phyloP scores from a whole-genome alignment of 2,113 vertebrate genomes.

The Hystrix cristata region DNA sequence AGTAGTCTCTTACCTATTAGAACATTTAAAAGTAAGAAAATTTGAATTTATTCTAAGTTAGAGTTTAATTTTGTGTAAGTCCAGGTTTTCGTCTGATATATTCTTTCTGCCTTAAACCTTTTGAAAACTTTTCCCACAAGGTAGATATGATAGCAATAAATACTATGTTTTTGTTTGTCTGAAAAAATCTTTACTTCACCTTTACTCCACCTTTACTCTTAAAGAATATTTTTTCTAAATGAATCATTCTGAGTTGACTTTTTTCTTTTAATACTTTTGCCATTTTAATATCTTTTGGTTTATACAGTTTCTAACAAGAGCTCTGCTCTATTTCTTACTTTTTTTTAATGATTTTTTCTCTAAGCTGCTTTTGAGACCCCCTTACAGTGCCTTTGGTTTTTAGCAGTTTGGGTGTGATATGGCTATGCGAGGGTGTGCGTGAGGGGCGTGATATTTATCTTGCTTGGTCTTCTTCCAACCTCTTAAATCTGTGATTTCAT shows the following conservation, averaged over 20 bases:
- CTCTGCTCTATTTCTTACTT: background rate
- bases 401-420: background rate
- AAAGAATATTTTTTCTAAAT: background rate
- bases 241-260: background rate
- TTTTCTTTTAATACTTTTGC: background rate
- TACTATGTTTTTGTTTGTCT: background rate
- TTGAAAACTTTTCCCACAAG: background rate
- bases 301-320: background rate
- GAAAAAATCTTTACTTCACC: background rate
- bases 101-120: background rate
- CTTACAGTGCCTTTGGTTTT: background rate
- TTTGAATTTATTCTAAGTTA: background rate
- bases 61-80: constrained; percentile 35
- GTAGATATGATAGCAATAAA: background rate
- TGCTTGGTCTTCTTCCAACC: constrained; percentile 34
- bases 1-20: background rate
- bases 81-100: constrained; percentile 5
- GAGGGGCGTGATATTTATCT: background rate
- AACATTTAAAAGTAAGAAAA: constrained; percentile 34
- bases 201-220: background rate
- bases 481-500: background rate
- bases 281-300: background rate
- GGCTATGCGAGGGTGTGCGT: background rate
- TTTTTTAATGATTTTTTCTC: background rate
- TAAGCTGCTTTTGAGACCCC: background rate